Base-by-base conservation (phyloP, 2,113 vertebrate species). In the Mola mola region DNA sequence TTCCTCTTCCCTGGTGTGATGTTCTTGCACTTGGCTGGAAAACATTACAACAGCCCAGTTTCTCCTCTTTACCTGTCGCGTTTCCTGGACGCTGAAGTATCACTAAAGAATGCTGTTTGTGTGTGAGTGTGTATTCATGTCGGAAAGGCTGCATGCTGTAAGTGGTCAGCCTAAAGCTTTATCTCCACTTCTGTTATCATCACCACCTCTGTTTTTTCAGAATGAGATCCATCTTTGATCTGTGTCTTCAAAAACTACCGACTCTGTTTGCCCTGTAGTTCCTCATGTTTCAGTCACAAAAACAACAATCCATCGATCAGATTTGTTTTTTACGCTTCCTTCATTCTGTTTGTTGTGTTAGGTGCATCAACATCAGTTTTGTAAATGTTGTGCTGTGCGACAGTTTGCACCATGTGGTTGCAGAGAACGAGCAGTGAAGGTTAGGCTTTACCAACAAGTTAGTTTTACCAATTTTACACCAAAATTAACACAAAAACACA, bases 11-110 rank as follows among this genome's bases (percentile, higher is more conserved):
- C 22, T n/a, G 28, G 5, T 8, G n/a, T 17, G 47, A 29, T 25
- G 16, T 4, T 31, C 53, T 60, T 69, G 47, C 38, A 37, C 37
- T 12, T n/a, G 2, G 19, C 31, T 25, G 31, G 24, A 17, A 11
- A 22, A 52, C 17, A 19, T 69, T 69, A 40, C 56, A 60, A 36
- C 56, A 52, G 55, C 55, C 59, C 38, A 19, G 21, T 11, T 29
- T 29, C 52, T 49, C 20, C 11, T 41, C 41, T 59, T 42, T 31
- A 34, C 31, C 49, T 55, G 50, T 5, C 50, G 22, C 44, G 41
- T 10, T 15, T 24, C 47, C 51, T 20, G n/a, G 38, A 51, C 36
- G 12, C 10, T 22, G 46, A 43, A 44, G 19, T 38, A 6, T 10
- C 47, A 52, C 55, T 59, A 8, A 51, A 3, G 29, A 13, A 51